phyloP scores from a whole-genome alignment of 2,888 invertebrate species.

The Endomychus coccineus region DNA sequence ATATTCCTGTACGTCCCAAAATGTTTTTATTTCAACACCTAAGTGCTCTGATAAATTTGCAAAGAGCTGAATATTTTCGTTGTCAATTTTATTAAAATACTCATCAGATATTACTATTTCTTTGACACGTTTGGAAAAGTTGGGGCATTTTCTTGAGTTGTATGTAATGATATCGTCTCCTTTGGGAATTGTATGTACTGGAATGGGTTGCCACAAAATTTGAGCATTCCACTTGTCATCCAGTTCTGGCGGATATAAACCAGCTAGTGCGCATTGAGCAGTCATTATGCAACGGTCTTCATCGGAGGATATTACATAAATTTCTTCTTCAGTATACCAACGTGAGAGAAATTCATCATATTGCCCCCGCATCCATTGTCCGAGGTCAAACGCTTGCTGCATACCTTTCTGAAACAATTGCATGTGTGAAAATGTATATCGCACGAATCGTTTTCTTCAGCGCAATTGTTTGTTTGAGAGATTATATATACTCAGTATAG shows the following conservation, averaged over 20 bases:
- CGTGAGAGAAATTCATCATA: conserved; percentile 56
- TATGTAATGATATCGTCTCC: conserved; percentile 55
- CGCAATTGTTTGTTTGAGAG: too few relatives aligned
- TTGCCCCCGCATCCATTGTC: conserved; percentile 64
- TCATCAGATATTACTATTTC: conserved; percentile 25
- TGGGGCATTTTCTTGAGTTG: conserved; percentile 58
- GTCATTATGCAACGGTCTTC: conserved; percentile 87
- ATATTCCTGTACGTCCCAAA: conserved; percentile 44
- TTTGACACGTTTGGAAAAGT: conserved; percentile 52
- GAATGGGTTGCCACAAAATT: conserved; percentile 72
- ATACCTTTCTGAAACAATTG: conserved; percentile 71
- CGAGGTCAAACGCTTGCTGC: conserved; percentile 64
- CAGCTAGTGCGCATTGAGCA: conserved; percentile 72
- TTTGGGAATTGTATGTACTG: conserved; percentile 62
- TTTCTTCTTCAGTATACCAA: conserved; percentile 50
- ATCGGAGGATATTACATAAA: conserved; percentile 68
- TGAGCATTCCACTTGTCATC: conserved; percentile 52
- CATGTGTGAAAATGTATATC: too few relatives aligned
- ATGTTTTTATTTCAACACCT: conserved; percentile 49
- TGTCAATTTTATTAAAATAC: conserved; percentile 22
- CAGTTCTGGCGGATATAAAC: conserved; percentile 59
- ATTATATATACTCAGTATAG: too few relatives aligned
- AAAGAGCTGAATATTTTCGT: conserved; percentile 45
- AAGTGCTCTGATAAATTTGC: conserved; percentile 52
- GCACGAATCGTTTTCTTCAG: too few relatives aligned